phyloP scores from a whole-genome alignment of 1,140 invertebrate genomes.

The Micrasema minimum region DNA sequence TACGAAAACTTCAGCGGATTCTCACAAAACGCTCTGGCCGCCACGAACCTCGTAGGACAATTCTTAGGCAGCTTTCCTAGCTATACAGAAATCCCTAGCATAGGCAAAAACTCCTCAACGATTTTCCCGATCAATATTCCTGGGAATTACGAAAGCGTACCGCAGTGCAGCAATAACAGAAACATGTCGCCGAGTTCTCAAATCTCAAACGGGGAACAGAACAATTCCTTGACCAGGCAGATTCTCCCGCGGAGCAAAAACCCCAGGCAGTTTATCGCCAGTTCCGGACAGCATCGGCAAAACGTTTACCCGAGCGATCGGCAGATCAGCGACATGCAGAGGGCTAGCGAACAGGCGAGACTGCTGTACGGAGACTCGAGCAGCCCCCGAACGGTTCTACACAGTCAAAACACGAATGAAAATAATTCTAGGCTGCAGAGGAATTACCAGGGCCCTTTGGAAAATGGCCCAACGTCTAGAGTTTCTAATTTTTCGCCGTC shows the following conservation, averaged over 20 bases:
- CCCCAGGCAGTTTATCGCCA: conserved; percentile 44
- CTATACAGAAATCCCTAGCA: conserved; percentile 51
- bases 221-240: conserved; percentile 52
- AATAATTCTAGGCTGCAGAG: conserved; percentile 40
- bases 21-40: conserved; percentile 42
- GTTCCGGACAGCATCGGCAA: conserved; percentile 41
- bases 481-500: conserved; percentile 48
- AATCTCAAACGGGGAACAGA: conserved; percentile 53
- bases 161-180: conserved; percentile 39
- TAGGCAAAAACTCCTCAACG: conserved; percentile 43
- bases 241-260: conserved; percentile 50
- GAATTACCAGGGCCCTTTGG: conserved; percentile 23
- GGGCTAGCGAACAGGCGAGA: conserved; percentile 45
- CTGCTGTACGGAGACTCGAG: conserved; percentile 48
- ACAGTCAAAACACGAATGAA: conserved; percentile 41
- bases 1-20: conserved; percentile 53
- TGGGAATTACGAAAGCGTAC: conserved; percentile 48
- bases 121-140: conserved; percentile 41
- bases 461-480: conserved; percentile 34
- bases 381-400: conserved; percentile 45
- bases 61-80: conserved; percentile 52
- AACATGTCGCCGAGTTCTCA: conserved; percentile 53
- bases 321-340: conserved; percentile 48
- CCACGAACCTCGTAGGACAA: conserved; percentile 49
- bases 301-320: conserved; percentile 43